These are phyloP conservation scores for Spilogale gracilis DNA, from an alignment of 2,113 vertebrate species.

Conservation along the genomic window DNA sequence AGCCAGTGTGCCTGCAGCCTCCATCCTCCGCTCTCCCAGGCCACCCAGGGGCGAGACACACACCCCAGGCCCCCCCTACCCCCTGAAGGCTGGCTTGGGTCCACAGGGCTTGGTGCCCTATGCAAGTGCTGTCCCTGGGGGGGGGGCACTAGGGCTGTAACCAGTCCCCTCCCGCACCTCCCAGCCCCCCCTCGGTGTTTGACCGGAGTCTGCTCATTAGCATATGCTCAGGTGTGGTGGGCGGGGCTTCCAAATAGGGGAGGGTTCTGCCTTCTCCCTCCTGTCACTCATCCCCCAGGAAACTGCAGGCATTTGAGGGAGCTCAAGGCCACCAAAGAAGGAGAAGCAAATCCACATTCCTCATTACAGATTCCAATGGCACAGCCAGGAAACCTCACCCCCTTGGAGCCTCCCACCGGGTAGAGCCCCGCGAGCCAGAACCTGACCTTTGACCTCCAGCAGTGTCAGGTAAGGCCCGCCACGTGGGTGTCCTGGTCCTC, in stretches of 20 bases:
- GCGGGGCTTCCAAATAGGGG: not conserved
- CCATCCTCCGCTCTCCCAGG: not conserved
- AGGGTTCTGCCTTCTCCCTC: not conserved
- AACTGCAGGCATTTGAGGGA: rapidly evolving
- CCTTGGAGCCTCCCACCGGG: not conserved
- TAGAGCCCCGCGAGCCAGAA: rapidly evolving
- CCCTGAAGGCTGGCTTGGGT: not conserved
- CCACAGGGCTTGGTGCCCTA: not conserved
- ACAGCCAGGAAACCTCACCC: rapidly evolving
- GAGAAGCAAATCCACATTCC: rapidly evolving
- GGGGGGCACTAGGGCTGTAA: not conserved
- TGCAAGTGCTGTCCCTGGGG: not conserved
- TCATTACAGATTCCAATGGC: rapidly evolving
- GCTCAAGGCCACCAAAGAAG: not conserved
- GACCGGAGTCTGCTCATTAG: not conserved
- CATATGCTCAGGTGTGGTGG: not conserved
- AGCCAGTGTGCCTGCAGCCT: not conserved
- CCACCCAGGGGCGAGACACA: no score
- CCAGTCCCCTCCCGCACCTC: no score
- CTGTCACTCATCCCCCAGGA: no score
- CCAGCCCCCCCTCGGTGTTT: no score
- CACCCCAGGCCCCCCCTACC: not conserved
- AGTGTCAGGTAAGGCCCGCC: no score
- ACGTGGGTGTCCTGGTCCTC: no score
- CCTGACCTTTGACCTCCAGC: no score